Conservation (phyloP, 2,113 vertebrate genomes). For the Heliornis fulica region DNA sequence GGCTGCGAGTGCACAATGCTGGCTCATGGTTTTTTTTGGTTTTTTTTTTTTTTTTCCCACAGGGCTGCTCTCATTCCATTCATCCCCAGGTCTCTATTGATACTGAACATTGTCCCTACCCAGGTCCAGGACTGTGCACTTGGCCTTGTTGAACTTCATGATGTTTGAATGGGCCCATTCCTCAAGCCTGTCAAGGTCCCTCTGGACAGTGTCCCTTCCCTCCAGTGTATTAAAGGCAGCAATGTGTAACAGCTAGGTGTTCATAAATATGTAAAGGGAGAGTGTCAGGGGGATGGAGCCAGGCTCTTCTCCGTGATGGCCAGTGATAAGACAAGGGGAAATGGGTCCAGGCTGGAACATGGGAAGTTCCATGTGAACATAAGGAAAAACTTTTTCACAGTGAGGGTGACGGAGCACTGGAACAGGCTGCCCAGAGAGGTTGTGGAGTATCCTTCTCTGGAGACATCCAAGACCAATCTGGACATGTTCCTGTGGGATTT, state of each 20-base stretch:
- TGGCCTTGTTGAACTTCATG: not conserved
- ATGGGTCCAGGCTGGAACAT: too few species aligned
- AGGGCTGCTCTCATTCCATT: not conserved
- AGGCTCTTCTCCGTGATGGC: too few species aligned
- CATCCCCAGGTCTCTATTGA: not conserved
- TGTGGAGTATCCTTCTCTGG: too few species aligned
- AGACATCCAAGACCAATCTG: too few species aligned
- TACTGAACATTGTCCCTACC: not conserved
- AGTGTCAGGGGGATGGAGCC: too few species aligned
- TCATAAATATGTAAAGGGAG: too few species aligned
- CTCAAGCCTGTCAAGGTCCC: not conserved
- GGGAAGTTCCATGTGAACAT: too few species aligned
- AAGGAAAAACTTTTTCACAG: too few species aligned
- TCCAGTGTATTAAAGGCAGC: not conserved
- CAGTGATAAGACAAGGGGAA: too few species aligned
- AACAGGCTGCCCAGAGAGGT: too few species aligned
- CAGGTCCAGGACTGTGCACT: not conserved
- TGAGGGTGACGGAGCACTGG: too few species aligned
- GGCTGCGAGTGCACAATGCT: fast-evolving
- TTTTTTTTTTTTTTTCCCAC: not conserved
- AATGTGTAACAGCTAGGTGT: not conserved
- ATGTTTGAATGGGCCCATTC: not conserved
- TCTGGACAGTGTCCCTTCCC: not conserved
- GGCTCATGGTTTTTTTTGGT: not conserved
- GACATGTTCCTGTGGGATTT: too few species aligned